Base-by-base conservation (phyloP, 2,888 invertebrate species). In the Oeneis ivallda region DNA sequence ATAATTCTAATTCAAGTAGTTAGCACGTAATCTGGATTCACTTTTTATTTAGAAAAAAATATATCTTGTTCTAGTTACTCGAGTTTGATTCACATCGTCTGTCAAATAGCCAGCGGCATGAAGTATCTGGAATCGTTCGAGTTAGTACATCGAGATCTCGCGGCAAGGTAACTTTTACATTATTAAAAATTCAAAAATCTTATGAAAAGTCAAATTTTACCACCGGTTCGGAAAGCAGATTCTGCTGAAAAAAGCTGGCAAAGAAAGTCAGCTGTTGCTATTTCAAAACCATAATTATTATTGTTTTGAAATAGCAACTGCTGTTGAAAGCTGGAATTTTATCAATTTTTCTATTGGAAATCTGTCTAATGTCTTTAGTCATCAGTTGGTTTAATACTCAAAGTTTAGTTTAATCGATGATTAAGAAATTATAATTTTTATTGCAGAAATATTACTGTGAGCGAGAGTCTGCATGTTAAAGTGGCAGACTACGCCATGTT, bases 71-170 rank as follows among this genome's bases (percentile, higher is more conserved):
- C 32, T 93, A 97, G 96, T 83, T 96, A 96, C 85, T 96, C 95
- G 77, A 95, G 95, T 86, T 93, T 97, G 83, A 95, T 97, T 75
- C 96, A 95, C 92, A 94, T 98, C 85, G 95, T 96, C 76, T 95
- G 95, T 65, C 97, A 98, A 92, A 95, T 98, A 76, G 96, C 98
- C 70, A 96, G 97, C 62, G 98, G 98, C 72, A 98, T 98, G 97
- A 97, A 97, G 83, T 98, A 97, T 87, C 93, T 98, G 85, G 98
- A 98, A 88, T 95, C 96, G 56, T 93, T 97, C 85, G 96, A 97
- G 83, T 94, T 98, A 87, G 96, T 97, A 62, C 98, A 98, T 88
- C 94, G 98, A 74, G 98, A 98, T 88, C 92, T 98, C 74, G 96
- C 97, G 65, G 96, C 97, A 62, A 94, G 96, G 96, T 96, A 92